Conservation (phyloP, 2,888 invertebrate genomes). For the Melanostoma mellinum region DNA sequence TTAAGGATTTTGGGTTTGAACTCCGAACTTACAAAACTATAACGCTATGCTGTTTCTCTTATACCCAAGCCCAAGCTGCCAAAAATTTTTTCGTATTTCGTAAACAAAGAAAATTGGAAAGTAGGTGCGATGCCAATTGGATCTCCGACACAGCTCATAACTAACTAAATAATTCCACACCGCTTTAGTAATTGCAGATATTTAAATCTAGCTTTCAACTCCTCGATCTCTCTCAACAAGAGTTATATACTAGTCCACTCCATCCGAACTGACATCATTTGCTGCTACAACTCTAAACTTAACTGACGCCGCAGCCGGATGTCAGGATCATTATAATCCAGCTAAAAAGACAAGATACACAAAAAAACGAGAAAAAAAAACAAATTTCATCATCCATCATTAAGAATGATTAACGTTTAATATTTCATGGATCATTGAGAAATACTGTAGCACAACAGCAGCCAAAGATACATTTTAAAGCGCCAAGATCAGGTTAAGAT, state of each 20-base stretch:
- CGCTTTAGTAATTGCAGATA: constrained; percentile 51
- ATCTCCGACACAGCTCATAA: constrained; percentile 23
- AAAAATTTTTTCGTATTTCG: no score
- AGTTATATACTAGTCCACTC: constrained; percentile 31
- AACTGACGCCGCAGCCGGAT: constrained; percentile 61
- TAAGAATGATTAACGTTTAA: constrained; percentile 73
- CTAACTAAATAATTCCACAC: constrained; percentile 55
- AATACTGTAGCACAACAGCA: constrained; percentile 44
- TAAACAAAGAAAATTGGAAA: constrained; percentile 41
- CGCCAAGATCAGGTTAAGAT: constrained; percentile 68
- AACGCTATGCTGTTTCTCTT: no score
- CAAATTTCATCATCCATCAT: constrained; percentile 72
- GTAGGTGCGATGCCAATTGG: constrained; percentile 14
- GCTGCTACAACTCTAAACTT: constrained; percentile 17
- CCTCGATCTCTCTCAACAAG: constrained; percentile 55
- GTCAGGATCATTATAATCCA: constrained; percentile 65
- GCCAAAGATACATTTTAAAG: constrained; percentile 27
- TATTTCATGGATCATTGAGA: constrained; percentile 67
- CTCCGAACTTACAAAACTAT: no score
- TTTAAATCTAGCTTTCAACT: constrained; percentile 43
- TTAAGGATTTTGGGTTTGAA: no score
- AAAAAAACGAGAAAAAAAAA: constrained; percentile 36
- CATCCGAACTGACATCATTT: constrained; percentile 63
- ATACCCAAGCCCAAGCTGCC: no score
- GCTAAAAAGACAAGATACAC: constrained; percentile 36